Evolutionary conservation across 2,888 invertebrate genomes (phyloP), one percentile per base, ranked within the genome.

Genomic region (Mellilla xanthometata): DNA sequence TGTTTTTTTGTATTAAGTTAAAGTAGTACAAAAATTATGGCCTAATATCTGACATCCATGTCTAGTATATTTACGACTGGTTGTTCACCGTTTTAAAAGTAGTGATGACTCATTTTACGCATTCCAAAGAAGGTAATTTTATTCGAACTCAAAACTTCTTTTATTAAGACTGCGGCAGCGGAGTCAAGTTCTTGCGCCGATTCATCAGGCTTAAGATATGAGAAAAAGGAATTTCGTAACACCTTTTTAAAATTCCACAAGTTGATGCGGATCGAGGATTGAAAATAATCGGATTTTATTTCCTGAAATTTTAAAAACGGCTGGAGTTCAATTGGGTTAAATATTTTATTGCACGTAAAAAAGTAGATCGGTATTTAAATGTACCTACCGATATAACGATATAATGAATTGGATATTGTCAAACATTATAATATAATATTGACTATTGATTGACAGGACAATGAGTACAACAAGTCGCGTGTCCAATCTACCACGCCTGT

Each of bases 401-500:
- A 28, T 42, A 42, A 27, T 27, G 29, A 34, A 32, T 28, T 11
- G 42, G 27, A 34, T 34, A 29, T 31, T 53, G 52, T 49, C 52
- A 56, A 49, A 49, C 42, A 28, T 4, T 32, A 4, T 31, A 15
- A 24, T 47, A 52, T 38, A 45, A 52, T 57, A 56, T 60, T 59
- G 64, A 63, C 35, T 45, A 43, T 52, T 75, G 76, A 77, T 65
- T 76, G 77, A 74, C 77, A 71, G 57, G 41, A 82, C 82, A 82
- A 84, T 82, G 56, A 53, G 45, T 48, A 45, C 62, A 68, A 68
- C 58, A 56, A 64, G 62, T 64, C 48, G 58, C 47, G 24, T 50
- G 64, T 63, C 49, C 52, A 57, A 53, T 47, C 54, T 45, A 49
- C 58, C 57, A 70, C 72, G 67, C 70, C 68, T 56, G 42, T 52